Base-by-base conservation (phyloP, 2,797 vertebrate species). In the Leptoclinus maculatus region DNA sequence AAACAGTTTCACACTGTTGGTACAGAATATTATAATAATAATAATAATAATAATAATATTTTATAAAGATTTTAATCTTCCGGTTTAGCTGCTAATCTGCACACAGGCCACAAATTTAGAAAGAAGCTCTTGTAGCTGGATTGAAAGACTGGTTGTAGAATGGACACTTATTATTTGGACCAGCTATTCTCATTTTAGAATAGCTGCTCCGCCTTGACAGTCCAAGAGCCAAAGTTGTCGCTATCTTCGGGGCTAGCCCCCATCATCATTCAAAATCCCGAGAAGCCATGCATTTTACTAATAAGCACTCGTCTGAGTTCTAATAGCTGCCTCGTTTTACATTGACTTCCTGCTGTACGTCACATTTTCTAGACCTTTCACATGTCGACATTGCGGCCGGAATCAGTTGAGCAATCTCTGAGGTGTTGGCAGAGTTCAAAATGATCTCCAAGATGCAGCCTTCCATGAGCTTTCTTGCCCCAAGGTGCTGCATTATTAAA, bases 331-430 rank as follows among this genome's bases (percentile, higher is more conserved):
- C 21, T 71, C 12, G 21, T 71, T 71, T 74, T 70, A 29, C 56
- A 64, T 57, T 53, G 41, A 45, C 66, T 87, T 83, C 64, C 72
- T 67, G 32, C 58, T 38, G 43, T 74, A 45, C 56, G 75, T 56
- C 25, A 16, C 16, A 7, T 41, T 41, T 41, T 41, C 39, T 41
- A 23, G 49, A 59, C 59, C 36, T 68, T 74, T 64, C 7, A 29
- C 25, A 53, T 72, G 74, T 53, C 17, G 57, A 72, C 57, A 45
- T 68, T 60, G 34, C 23, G 72, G 54, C 71, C 74, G 36, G 69
- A 73, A 65, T 76, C 34, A 43, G 27, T 64, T 53, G n/a, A n/a
- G 54, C 39, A 7, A 66, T 64, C 21, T 71, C 5, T 58, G 8
- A 32, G 29, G 23, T 19, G 32, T 9, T 65, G 16, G 21, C 19